A percentile compares a stretch with the other conserved stretches of the same genome.
phyloP scores from a whole-genome alignment of 2,113 vertebrate species.

The Hipposideros armiger region DNA sequence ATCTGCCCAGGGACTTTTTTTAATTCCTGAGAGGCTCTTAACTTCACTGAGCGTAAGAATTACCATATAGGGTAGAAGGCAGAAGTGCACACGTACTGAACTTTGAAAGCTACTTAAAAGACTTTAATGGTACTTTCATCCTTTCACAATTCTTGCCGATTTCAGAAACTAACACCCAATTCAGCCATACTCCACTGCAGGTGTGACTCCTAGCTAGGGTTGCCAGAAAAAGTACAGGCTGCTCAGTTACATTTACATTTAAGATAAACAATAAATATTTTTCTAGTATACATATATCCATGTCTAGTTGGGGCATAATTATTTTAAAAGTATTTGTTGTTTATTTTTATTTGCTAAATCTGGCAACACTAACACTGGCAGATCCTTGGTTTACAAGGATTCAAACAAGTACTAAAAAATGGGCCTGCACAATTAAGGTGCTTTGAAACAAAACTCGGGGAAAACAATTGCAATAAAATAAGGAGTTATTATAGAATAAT shows the following conservation, averaged over 20 bases:
- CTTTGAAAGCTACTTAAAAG: neutral
- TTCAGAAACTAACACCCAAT: neutral
- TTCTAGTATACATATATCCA: neutral
- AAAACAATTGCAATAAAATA: slow-evolving; percentile 11
- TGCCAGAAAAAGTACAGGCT: neutral
- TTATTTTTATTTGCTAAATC: slow-evolving; percentile 55
- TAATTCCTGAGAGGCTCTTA: neutral
- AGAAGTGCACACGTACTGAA: neutral
- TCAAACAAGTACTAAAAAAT: neutral
- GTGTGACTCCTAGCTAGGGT: neutral
- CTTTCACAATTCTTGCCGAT: neutral
- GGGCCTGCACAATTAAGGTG: neutral
- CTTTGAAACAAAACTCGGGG: neutral
- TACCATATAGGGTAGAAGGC: neutral
- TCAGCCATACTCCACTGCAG: neutral
- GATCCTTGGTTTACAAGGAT: neutral
- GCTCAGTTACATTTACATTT: neutral
- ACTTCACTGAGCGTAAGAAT: neutral
- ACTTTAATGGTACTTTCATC: neutral
- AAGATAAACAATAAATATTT: neutral
- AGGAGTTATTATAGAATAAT: neutral
- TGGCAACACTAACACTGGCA: neutral
- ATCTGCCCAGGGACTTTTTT: neutral
- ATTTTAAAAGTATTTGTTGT: neutral
- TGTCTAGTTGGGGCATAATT: neutral